Conservation (phyloP, 2,797 vertebrate genomes). For the Saxicola maurus region DNA sequence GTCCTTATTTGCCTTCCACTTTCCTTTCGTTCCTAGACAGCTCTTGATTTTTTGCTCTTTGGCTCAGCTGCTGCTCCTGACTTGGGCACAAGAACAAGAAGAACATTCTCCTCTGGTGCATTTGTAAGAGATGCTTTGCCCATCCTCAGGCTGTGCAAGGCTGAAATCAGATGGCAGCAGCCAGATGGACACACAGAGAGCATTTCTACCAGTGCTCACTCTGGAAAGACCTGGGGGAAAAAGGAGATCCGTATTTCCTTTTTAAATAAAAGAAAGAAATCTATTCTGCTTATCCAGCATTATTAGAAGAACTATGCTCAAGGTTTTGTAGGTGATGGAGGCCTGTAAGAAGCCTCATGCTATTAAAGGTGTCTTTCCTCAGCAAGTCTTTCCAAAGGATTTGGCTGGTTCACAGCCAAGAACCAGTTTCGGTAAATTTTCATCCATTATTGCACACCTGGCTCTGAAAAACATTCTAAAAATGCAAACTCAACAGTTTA, state of each 20-base stretch:
- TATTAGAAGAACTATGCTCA: not conserved
- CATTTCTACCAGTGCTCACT: not conserved
- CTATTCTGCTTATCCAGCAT: not conserved
- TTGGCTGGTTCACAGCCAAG: not conserved
- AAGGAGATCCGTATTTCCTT: not conserved
- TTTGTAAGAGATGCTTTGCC: not conserved
- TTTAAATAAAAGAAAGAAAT: not conserved
- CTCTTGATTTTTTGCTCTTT: not conserved
- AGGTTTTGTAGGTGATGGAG: not conserved
- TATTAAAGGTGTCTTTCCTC: not conserved
- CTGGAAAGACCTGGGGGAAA: not conserved
- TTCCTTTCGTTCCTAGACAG: not conserved
- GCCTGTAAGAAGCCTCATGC: not conserved
- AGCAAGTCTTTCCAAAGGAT: not conserved
- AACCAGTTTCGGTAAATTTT: not conserved
- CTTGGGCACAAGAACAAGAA: not conserved
- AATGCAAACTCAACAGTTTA: not conserved
- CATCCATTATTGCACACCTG: not conserved
- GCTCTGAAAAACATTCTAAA: not conserved
- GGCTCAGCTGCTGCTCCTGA: slow-evolving; percentile 19
- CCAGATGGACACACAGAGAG: not conserved
- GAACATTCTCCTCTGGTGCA: not conserved
- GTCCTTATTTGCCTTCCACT: not conserved
- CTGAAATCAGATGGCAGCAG: slow-evolving; percentile 11
- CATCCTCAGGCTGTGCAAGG: not conserved